These are phyloP conservation scores for Danio aesculapii DNA, from an alignment of 2,797 vertebrate genomes.

Conservation along the genomic window DNA sequence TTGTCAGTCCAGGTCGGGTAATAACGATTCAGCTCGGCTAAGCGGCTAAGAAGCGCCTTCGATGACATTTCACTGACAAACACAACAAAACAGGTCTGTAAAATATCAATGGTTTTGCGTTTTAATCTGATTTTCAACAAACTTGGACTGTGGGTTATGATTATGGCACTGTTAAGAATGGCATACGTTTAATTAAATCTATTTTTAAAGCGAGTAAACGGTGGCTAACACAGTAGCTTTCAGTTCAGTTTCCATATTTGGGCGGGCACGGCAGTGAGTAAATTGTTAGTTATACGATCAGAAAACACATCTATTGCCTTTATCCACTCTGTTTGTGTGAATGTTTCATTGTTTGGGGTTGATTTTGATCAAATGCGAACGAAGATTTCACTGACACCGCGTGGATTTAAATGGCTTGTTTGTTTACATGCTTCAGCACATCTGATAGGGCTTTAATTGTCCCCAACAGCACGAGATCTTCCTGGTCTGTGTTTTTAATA, in stretches of 20 bases:
- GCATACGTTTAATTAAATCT: not conserved
- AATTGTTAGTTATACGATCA: slow-evolving; percentile 50
- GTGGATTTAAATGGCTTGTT: slow-evolving; percentile 40
- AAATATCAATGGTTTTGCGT: not conserved
- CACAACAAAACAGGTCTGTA: slow-evolving; percentile 75
- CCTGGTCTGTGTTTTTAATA: not conserved
- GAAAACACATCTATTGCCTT: not conserved
- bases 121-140: too few species aligned
- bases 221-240: slow-evolving; percentile 43
- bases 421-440: slow-evolving; percentile 36
- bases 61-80: slow-evolving; percentile 71
- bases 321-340: not conserved
- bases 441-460: not conserved
- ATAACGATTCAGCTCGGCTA: slow-evolving; percentile 65
- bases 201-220: slow-evolving; percentile 1
- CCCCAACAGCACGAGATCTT: not conserved
- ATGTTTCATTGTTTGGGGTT: not conserved
- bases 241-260: slow-evolving; percentile 57
- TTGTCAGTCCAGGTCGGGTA: slow-evolving; percentile 51
- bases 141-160: not conserved
- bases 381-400: not conserved
- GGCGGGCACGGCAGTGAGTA: slow-evolving; percentile 50
- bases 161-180: not conserved
- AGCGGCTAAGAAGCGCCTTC: slow-evolving; percentile 62
- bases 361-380: not conserved